Percentiles rank a stretch among this genome's conserved stretches.
phyloP scores from a whole-genome alignment of 1,140 invertebrate genomes.

The Drosophila kanapiae region DNA sequence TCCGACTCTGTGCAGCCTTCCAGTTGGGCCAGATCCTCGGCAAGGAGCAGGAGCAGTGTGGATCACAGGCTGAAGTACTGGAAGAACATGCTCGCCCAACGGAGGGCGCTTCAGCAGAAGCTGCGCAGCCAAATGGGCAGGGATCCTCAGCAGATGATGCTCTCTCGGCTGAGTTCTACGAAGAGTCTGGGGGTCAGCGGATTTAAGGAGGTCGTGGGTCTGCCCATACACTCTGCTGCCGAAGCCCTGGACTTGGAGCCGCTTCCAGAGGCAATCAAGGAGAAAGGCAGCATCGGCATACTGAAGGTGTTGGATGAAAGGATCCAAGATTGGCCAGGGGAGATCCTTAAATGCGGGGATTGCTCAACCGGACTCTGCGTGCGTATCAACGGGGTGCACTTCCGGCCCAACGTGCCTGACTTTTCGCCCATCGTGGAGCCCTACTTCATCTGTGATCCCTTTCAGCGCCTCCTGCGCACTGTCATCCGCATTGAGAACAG shows the following conservation, averaged over 20 bases:
- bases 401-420: constrained; percentile 23
- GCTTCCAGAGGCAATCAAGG: background rate
- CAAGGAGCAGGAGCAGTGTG: constrained; percentile 17
- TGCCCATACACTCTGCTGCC: background rate
- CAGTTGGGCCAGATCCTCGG: background rate
- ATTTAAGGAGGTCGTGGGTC: background rate
- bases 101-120: constrained; percentile 37
- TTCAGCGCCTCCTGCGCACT: constrained; percentile 42
- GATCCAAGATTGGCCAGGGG: background rate
- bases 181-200: background rate
- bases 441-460: constrained; percentile 64
- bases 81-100: constrained; percentile 60
- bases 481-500: constrained; percentile 68
- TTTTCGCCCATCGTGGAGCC: constrained; percentile 49
- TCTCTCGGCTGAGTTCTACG: constrained; percentile 14
- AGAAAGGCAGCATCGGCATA: background rate
- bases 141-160: constrained; percentile 25
- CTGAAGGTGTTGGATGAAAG: too few relatives aligned
- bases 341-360: background rate
- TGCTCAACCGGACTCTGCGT: constrained; percentile 11
- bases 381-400: constrained; percentile 60
- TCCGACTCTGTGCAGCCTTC: constrained; percentile 9
- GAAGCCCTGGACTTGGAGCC: background rate
- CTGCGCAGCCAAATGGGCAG: constrained; percentile 31
- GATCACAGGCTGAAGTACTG: constrained; percentile 70